Evolutionary conservation across 2,797 vertebrate species (phyloP).

Genomic region (Peromyscus attwateri): DNA sequence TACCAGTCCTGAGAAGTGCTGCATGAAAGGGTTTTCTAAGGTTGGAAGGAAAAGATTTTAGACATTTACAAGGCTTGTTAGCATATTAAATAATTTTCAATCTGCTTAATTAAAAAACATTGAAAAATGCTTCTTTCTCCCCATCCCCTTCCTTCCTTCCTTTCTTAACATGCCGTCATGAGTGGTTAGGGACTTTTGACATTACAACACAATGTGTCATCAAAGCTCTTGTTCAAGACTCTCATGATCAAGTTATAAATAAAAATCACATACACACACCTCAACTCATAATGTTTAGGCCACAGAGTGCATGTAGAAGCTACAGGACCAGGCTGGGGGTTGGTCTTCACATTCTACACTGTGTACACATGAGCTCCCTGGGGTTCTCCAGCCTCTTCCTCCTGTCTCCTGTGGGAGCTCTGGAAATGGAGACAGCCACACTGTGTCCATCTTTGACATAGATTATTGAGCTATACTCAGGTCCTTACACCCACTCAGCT

Average conservation of each 20-base stretch:
- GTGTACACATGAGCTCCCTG: background rate
- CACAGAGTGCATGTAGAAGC: background rate
- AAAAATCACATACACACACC: background rate
- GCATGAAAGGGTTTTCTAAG: background rate
- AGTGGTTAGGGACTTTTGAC: background rate
- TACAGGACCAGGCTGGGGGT: background rate
- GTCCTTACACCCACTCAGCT: background rate
- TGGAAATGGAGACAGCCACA: background rate
- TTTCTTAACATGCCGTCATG: background rate
- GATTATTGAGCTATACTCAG: background rate
- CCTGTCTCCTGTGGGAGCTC: background rate
- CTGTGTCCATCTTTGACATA: background rate
- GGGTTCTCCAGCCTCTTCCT: background rate
- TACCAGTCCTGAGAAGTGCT: background rate
- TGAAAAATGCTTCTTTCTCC: background rate
- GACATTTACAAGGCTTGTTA: background rate
- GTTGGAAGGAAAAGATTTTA: conserved; percentile 6
- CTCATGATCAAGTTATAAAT: background rate
- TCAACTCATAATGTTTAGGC: background rate
- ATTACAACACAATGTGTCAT: background rate
- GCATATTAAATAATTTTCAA: background rate
- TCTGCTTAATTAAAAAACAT: background rate
- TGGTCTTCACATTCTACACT: background rate
- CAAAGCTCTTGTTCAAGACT: background rate
- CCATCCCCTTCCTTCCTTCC: background rate